These are phyloP conservation scores for Sclerurus mexicanus DNA, from an alignment of 2,113 vertebrate species.

Conservation along the genomic window DNA sequence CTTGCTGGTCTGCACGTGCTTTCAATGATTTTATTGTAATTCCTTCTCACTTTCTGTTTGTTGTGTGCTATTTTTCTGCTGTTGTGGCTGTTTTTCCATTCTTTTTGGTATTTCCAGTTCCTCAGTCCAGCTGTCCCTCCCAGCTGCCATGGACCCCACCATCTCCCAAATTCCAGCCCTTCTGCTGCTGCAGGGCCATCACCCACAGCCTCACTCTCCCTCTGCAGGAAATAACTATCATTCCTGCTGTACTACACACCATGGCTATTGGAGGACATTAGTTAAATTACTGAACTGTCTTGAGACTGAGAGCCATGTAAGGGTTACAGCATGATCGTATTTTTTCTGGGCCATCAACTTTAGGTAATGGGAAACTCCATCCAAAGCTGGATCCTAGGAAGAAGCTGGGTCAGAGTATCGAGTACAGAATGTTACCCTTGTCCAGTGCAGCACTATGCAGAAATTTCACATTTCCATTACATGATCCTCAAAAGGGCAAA, in stretches of 20 bases:
- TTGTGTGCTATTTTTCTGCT: not conserved
- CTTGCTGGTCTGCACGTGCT: not conserved
- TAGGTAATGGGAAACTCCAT: constrained; percentile 33
- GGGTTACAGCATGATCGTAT: not conserved
- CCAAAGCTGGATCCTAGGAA: not conserved
- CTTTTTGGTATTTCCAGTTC: not conserved
- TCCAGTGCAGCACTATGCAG: not conserved
- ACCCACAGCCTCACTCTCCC: not conserved
- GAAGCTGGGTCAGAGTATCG: not conserved
- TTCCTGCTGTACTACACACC: constrained; percentile 18
- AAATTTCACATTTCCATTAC: not conserved
- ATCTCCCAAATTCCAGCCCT: not conserved
- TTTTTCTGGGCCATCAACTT: constrained; percentile 46
- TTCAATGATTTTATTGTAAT: not conserved
- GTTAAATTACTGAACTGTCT: constrained; percentile 52
- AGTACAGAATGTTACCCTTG: constrained; percentile 4
- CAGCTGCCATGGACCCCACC: not conserved
- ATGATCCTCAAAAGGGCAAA: not conserved
- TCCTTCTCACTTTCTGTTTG: not conserved
- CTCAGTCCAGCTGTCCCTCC: not conserved
- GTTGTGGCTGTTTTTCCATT: not conserved
- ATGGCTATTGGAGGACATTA: constrained; percentile 10
- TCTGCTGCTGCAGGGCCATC: not conserved
- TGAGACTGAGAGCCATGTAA: constrained; percentile 15
- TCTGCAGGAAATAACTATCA: constrained; percentile 56